A percentile compares a stretch with the other conserved stretches of the same genome.
Evolutionary conservation across 2,113 vertebrate genomes (phyloP).

Genomic region (Eulemur rufifrons): DNA sequence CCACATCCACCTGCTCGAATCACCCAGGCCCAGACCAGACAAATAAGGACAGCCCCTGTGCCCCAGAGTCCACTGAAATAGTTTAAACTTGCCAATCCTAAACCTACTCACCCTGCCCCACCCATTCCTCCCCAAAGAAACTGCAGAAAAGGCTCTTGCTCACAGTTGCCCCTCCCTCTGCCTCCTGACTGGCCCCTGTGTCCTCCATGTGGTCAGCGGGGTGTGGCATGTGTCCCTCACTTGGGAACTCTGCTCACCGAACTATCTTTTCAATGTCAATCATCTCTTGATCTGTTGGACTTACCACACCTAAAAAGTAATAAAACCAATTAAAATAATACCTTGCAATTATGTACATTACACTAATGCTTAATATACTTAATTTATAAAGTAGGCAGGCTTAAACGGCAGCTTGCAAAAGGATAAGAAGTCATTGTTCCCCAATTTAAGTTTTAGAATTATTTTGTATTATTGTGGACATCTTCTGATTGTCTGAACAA

Average conservation of each 20-base stretch:
- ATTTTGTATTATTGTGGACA: not conserved
- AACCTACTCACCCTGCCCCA: not conserved
- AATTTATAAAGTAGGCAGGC: not conserved
- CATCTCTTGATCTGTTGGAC: not conserved
- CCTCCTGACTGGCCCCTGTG: not conserved
- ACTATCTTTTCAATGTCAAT: not conserved
- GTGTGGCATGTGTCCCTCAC: fast-evolving
- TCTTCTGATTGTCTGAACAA: not conserved
- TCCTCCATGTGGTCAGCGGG: not conserved
- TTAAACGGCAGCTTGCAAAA: not conserved
- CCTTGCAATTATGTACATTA: not conserved
- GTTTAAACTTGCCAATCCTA: not conserved
- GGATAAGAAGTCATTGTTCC: not conserved
- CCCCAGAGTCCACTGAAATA: not conserved
- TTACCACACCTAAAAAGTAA: not conserved
- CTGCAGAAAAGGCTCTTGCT: not conserved
- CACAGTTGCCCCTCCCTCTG: not conserved
- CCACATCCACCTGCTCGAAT: not conserved
- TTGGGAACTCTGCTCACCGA: not conserved
- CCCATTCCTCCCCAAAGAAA: not conserved
- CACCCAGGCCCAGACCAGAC: not conserved
- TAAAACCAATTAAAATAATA: not conserved
- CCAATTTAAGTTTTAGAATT: conserved; percentile 29
- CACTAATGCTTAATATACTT: not conserved
- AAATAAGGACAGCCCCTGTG: not conserved